Evolutionary conservation across 2,113 vertebrate species (phyloP).

Genomic region (Eublepharis macularius): DNA sequence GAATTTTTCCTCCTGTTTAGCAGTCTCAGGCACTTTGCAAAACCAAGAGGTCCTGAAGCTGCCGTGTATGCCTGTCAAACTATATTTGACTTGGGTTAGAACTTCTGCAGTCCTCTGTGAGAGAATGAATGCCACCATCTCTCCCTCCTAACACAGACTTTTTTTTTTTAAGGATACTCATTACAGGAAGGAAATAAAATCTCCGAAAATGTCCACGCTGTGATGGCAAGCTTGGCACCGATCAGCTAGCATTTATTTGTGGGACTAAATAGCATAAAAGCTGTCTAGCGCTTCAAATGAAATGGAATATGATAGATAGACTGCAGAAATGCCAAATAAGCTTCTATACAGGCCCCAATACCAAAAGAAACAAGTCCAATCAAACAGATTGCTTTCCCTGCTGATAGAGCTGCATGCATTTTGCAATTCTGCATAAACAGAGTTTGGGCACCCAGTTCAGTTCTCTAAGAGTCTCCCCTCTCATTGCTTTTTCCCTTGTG

Average conservation of each 20-base stretch:
- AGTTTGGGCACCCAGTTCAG: not conserved
- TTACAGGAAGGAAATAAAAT: too few relatives aligned
- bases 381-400: not conserved
- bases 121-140: too few relatives aligned
- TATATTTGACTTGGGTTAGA: too few relatives aligned
- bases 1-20: too few relatives aligned
- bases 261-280: not conserved
- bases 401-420: not conserved
- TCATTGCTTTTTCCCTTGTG: not conserved
- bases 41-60: too few relatives aligned
- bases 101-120: too few relatives aligned
- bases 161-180: too few relatives aligned
- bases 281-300: not conserved
- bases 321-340: not conserved
- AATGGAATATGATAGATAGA: not conserved
- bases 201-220: too few relatives aligned
- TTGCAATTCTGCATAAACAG: not conserved
- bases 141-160: too few relatives aligned
- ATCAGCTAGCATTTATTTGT: not conserved
- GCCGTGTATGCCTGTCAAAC: too few relatives aligned
- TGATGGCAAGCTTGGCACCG: not conserved
- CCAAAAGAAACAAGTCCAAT: not conserved
- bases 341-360: not conserved
- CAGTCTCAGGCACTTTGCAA: too few relatives aligned
- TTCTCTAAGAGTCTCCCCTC: not conserved